Evolutionary conservation across 2,888 invertebrate species (phyloP).

Genomic region (Tenthredo scrophulariae): DNA sequence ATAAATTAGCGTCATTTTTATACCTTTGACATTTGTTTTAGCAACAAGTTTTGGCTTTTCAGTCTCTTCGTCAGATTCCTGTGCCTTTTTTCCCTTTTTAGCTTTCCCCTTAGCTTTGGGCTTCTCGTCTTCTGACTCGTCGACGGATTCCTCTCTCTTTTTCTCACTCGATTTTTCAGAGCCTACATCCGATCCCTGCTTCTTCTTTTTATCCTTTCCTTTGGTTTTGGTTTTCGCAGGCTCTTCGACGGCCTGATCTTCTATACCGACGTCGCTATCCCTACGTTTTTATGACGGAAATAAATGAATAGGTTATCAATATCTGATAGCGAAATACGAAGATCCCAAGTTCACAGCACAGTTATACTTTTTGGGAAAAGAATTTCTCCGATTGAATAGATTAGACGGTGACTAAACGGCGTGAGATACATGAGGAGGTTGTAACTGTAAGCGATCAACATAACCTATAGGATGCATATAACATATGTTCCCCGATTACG

Average conservation of each 20-base stretch:
- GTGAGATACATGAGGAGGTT: slow-evolving; percentile 18
- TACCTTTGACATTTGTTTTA: slow-evolving; percentile 55
- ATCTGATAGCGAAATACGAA: neutral
- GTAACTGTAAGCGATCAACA: slow-evolving; percentile 3
- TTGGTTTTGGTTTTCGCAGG: slow-evolving; percentile 75
- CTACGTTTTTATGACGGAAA: slow-evolving; percentile 73
- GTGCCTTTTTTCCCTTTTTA: slow-evolving; percentile 74
- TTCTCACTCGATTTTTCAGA: slow-evolving; percentile 48
- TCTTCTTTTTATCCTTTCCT: slow-evolving; percentile 79
- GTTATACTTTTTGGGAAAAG: neutral
- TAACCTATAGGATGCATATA: slow-evolving; percentile 30
- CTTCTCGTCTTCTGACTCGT: slow-evolving; percentile 63
- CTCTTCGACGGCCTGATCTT: slow-evolving; percentile 76
- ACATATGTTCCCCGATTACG: slow-evolving; percentile 38
- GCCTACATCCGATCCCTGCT: slow-evolving; percentile 74
- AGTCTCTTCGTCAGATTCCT: slow-evolving; percentile 75
- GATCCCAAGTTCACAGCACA: neutral
- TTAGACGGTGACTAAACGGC: neutral
- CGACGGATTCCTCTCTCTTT: slow-evolving; percentile 61
- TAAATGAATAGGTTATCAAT: neutral
- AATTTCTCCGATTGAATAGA: neutral
- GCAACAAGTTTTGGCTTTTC: slow-evolving; percentile 56
- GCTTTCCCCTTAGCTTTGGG: slow-evolving; percentile 69
- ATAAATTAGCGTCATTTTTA: slow-evolving; percentile 44
- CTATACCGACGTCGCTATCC: slow-evolving; percentile 83